A percentile compares a stretch with the other conserved stretches of the same genome.
Conservation (phyloP, 1,140 invertebrate genomes). For the Drosophila tsacasi region DNA sequence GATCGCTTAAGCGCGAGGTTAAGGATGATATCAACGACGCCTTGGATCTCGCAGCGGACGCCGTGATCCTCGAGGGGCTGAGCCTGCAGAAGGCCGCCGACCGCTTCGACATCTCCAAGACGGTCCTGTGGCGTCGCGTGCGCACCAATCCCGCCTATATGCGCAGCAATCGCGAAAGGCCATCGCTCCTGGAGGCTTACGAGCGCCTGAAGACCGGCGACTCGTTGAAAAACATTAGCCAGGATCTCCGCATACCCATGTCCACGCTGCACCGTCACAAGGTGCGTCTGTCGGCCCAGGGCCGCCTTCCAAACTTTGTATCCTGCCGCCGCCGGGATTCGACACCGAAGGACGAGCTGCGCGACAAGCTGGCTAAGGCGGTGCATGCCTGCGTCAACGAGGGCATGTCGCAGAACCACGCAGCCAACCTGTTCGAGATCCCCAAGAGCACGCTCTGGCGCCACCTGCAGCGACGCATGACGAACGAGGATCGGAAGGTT, state of each 20-base stretch:
- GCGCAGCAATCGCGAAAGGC: slow-evolving; percentile 85
- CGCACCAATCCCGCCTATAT: slow-evolving; percentile 86
- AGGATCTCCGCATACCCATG: slow-evolving; percentile 87
- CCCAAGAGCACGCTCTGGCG: slow-evolving; percentile 89
- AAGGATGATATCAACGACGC: slow-evolving; percentile 74
- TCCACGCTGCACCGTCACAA: slow-evolving; percentile 88
- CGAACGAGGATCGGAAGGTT: slow-evolving; percentile 58
- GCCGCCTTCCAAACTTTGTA: slow-evolving; percentile 86
- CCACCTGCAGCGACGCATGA: slow-evolving; percentile 85
- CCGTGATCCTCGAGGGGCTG: slow-evolving; percentile 86
- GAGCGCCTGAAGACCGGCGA: slow-evolving; percentile 87
- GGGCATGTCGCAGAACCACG: slow-evolving; percentile 87
- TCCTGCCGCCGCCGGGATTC: slow-evolving; percentile 85
- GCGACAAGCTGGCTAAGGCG: slow-evolving; percentile 86
- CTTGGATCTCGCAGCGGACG: slow-evolving; percentile 86
- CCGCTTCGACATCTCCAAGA: slow-evolving; percentile 87
- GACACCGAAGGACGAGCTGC: slow-evolving; percentile 86
- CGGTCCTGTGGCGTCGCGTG: slow-evolving; percentile 87
- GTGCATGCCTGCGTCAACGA: slow-evolving; percentile 87
- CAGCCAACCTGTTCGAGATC: slow-evolving; percentile 86
- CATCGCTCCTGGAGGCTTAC: slow-evolving; percentile 86
- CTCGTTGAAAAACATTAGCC: slow-evolving; percentile 87
- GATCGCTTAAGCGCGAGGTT: slow-evolving; percentile 53
- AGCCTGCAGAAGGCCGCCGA: slow-evolving; percentile 87
- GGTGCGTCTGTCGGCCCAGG: slow-evolving; percentile 86